Evolutionary conservation across 2,797 vertebrate genomes (phyloP).

Genomic region (Percopsis omiscomaycus): DNA sequence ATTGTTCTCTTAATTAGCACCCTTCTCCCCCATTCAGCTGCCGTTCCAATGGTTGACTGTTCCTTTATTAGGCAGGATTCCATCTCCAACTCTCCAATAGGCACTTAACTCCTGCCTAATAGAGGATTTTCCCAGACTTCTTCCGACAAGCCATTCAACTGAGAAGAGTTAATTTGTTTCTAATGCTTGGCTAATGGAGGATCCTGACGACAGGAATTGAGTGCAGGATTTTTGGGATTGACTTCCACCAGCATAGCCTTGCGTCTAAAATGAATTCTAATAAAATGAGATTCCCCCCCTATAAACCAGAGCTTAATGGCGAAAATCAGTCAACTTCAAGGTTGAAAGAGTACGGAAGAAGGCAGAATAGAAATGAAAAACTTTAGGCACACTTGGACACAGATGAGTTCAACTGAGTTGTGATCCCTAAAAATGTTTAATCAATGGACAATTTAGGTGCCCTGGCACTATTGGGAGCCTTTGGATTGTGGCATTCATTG

Average conservation of each 20-base stretch:
- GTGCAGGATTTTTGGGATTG: conserved; percentile 60
- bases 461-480: conserved; percentile 21
- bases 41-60: conserved; percentile 78
- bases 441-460: conserved; percentile 29
- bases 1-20: conserved; percentile 80
- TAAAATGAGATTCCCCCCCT: conserved; percentile 41
- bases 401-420: conserved; percentile 35
- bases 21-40: conserved; percentile 70
- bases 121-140: conserved; percentile 81
- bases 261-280: conserved; percentile 51
- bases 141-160: conserved; percentile 76
- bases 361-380: conserved; percentile 42
- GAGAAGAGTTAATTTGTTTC: conserved; percentile 81
- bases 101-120: conserved; percentile 80
- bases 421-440: conserved; percentile 33
- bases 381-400: conserved; percentile 31
- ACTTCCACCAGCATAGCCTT: conserved; percentile 56
- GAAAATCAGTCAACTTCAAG: conserved; percentile 43
- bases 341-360: conserved; percentile 19
- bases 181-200: conserved; percentile 80
- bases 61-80: conserved; percentile 80
- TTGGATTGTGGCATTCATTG: conserved; percentile 45
- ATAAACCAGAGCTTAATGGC: conserved; percentile 30
- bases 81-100: conserved; percentile 78
- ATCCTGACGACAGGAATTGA: conserved; percentile 72